phyloP scores from a whole-genome alignment of 2,113 vertebrate species.

The Pterophyllum scalare region DNA sequence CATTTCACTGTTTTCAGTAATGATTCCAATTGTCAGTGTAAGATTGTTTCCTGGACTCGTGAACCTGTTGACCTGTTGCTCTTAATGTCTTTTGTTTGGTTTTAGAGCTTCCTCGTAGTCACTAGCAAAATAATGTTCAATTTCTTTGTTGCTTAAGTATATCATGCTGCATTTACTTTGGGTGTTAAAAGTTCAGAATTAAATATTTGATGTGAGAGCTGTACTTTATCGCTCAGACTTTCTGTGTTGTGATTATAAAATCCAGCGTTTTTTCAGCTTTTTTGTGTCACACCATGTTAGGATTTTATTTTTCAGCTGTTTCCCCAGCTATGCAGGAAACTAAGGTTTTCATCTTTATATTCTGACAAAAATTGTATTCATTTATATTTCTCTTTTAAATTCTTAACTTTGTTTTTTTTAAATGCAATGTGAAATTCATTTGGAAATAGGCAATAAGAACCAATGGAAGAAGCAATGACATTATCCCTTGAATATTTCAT shows the following conservation, averaged over 20 bases:
- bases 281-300: background rate
- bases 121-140: background rate
- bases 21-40: background rate
- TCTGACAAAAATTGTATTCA: background rate
- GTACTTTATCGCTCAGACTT: background rate
- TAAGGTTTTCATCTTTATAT: background rate
- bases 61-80: background rate
- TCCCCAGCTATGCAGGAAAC: background rate
- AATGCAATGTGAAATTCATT: background rate
- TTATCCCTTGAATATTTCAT: background rate
- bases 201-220: background rate
- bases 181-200: background rate
- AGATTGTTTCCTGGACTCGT: background rate
- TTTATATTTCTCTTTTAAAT: background rate
- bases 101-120: background rate
- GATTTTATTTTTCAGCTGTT: background rate
- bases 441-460: background rate
- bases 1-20: background rate
- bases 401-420: background rate
- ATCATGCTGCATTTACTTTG: background rate
- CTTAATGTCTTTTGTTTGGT: background rate
- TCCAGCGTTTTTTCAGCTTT: background rate
- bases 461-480: background rate
- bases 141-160: background rate
- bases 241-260: background rate